Percentiles rank a stretch among this genome's conserved stretches.
These are phyloP conservation scores for Bovichtus variegatus DNA, from an alignment of 2,797 vertebrate species.

Conservation along the genomic window DNA sequence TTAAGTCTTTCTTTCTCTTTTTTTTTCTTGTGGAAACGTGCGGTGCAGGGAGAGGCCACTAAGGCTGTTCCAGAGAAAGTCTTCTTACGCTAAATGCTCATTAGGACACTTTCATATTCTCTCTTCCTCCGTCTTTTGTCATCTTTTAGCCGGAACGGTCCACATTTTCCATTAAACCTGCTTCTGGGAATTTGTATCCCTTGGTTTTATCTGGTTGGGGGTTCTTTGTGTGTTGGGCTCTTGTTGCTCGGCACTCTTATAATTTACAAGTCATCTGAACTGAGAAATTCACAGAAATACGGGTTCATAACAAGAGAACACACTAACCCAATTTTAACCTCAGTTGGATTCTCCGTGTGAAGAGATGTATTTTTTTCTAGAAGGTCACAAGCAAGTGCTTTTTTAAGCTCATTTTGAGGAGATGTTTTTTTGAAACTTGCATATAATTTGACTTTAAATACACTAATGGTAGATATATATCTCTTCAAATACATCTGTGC, in stretches of 20 bases:
- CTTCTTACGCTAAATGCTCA: slow-evolving; percentile 77
- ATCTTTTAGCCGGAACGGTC: slow-evolving; percentile 54
- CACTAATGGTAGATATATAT: slow-evolving; percentile 1
- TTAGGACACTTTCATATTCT: slow-evolving; percentile 74
- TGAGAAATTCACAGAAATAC: slow-evolving; percentile 52
- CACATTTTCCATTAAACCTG: slow-evolving; percentile 58
- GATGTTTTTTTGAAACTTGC: slow-evolving; percentile 8
- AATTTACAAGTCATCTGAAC: slow-evolving; percentile 55
- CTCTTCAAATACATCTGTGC: slow-evolving; percentile 25
- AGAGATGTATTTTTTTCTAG: slow-evolving; percentile 2
- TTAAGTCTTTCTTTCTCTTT: slow-evolving; percentile 53
- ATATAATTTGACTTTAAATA: slow-evolving; percentile 1
- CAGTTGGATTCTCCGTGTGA: slow-evolving; percentile 27
- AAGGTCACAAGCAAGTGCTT: slow-evolving; percentile 23
- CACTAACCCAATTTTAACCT: slow-evolving; percentile 57
- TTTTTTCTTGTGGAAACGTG: slow-evolving; percentile 62
- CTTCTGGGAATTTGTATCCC: slow-evolving; percentile 62
- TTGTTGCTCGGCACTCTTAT: slow-evolving; percentile 28
- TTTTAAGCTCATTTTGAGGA: slow-evolving; percentile 12
- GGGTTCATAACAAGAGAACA: slow-evolving; percentile 53
- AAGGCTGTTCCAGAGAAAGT: slow-evolving; percentile 56
- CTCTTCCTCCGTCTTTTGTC: slow-evolving; percentile 63
- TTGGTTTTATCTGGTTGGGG: slow-evolving; percentile 52
- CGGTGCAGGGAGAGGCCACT: slow-evolving; percentile 70
- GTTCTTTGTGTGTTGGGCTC: slow-evolving; percentile 42